These are phyloP conservation scores for Montipora capitata DNA, from an alignment of 92 coral and sea anemone species.

Conservation along the genomic window DNA sequence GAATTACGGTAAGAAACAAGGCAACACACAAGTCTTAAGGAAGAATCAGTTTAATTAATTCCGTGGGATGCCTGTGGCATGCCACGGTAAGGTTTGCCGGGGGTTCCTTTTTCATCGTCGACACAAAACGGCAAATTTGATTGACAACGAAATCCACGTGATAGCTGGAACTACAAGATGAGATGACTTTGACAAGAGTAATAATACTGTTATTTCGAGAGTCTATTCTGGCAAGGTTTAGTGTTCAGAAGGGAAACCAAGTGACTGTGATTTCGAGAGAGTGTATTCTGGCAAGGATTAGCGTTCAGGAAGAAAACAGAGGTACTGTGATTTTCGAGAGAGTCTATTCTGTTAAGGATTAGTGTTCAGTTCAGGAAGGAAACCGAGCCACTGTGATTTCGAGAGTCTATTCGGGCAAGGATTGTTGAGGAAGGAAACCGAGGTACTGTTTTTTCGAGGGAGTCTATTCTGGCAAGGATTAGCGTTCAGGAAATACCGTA, in stretches of 20 bases:
- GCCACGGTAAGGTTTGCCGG: too few relatives aligned
- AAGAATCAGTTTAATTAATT: too few relatives aligned
- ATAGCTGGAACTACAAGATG: too few relatives aligned
- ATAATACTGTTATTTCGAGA: not conserved
- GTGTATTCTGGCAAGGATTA: not conserved
- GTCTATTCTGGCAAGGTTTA: not conserved
- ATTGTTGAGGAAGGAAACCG: constrained; percentile 2
- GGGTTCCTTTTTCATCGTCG: too few relatives aligned
- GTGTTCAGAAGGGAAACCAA: not conserved
- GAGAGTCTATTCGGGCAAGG: constrained; percentile 16
- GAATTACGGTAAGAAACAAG: too few relatives aligned
- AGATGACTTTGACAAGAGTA: too few relatives aligned
- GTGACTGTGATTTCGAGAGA: not conserved
- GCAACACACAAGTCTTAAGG: too few relatives aligned
- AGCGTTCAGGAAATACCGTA: not conserved
- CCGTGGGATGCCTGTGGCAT: too few relatives aligned
- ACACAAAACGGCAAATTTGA: too few relatives aligned
- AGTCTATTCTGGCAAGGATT: not conserved
- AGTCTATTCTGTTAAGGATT: not conserved
- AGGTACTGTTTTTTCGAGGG: not conserved
- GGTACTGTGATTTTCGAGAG: not conserved
- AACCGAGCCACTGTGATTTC: not conserved
- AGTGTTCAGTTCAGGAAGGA: not conserved
- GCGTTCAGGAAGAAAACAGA: not conserved
- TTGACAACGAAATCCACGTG: too few relatives aligned